Percentiles rank a stretch among this genome's conserved stretches.
phyloP scores from a whole-genome alignment of 2,797 vertebrate genomes.

The Lepus oiostolus region DNA sequence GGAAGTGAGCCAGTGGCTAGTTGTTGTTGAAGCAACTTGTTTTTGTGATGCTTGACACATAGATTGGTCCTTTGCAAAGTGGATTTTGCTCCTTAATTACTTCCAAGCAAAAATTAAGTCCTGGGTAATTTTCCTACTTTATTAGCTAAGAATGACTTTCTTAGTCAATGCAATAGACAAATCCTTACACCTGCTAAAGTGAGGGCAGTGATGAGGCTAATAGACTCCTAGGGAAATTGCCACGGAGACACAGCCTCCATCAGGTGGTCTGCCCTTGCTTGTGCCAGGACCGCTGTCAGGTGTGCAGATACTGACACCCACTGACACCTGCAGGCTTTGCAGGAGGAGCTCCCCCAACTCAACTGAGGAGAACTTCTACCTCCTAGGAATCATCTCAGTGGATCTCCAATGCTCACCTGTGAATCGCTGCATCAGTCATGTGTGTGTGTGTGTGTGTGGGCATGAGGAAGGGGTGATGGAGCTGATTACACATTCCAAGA shows the following conservation, averaged over 20 bases:
- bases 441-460: neutral
- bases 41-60: neutral
- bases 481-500: neutral
- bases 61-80: neutral
- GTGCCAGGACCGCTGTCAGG: neutral
- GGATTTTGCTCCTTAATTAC: constrained; percentile 31
- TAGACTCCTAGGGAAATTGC: neutral
- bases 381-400: neutral
- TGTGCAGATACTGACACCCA: neutral
- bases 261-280: too few species aligned
- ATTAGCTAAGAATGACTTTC: neutral
- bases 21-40: neutral
- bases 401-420: neutral
- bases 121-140: neutral
- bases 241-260: neutral
- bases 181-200: neutral
- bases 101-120: constrained; percentile 43
- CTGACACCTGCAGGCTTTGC: neutral
- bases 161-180: neutral
- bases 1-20: neutral
- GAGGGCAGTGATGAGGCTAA: neutral
- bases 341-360: neutral
- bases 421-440: neutral
- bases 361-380: neutral
- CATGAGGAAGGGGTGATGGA: neutral